phyloP scores from a whole-genome alignment of 2,888 invertebrate species.

The Lamproptera curius region DNA sequence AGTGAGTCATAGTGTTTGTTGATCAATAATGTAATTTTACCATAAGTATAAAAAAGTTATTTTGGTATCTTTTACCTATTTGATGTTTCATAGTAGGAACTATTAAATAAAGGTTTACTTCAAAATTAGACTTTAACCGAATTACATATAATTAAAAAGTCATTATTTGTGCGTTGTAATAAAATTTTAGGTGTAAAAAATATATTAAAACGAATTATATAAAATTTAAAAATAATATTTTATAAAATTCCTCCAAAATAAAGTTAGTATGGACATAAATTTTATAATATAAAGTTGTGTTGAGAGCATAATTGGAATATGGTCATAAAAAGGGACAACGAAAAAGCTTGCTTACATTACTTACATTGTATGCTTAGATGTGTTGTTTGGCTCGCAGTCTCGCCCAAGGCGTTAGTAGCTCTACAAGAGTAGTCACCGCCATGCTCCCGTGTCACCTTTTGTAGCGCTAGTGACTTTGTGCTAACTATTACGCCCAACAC shows the following conservation, averaged over 20 bases:
- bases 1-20: not conserved
- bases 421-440: constrained; percentile 91
- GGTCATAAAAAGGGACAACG: no score
- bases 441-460: constrained; percentile 88
- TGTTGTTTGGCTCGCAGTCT: constrained; percentile 87
- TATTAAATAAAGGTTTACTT: not conserved
- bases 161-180: no score
- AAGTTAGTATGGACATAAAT: no score
- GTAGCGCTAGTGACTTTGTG: constrained; percentile 91
- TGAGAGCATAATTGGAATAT: no score
- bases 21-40: not conserved
- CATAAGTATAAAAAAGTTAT: not conserved
- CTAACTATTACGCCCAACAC: constrained; percentile 92
- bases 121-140: not conserved
- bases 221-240: no score
- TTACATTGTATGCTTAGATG: constrained; percentile 90
- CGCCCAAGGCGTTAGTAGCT: constrained; percentile 89
- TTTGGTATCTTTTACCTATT: not conserved
- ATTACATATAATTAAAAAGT: no score
- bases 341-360: no score
- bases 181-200: no score
- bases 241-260: no score
- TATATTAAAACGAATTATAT: no score
- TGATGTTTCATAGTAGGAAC: not conserved
- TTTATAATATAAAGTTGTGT: no score